A percentile compares a stretch with the other conserved stretches of the same genome.
phyloP scores from a whole-genome alignment of 1,140 invertebrate species.

The Macrocentrus cingulum region DNA sequence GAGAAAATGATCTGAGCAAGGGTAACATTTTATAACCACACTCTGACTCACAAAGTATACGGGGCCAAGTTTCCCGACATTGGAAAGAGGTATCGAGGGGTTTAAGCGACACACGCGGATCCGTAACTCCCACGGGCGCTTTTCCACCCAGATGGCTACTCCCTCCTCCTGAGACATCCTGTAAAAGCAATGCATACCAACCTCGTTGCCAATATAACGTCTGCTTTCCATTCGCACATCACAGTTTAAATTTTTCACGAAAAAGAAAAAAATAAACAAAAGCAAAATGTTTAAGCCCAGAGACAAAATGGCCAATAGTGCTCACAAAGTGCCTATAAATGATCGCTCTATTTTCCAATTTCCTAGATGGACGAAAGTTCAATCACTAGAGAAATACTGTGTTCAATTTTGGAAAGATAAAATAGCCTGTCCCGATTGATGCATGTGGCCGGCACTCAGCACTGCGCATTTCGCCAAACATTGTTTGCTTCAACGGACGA shows the following conservation, averaged over 20 bases:
- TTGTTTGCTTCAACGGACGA: slow-evolving; percentile 45
- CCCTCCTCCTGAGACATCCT: slow-evolving; percentile 33
- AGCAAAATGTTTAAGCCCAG: no score
- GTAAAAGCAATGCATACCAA: no score
- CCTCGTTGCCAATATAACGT: no score
- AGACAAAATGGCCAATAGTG: not conserved
- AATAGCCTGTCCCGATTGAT: slow-evolving; percentile 6
- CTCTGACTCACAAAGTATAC: slow-evolving; percentile 28
- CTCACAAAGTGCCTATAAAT: not conserved
- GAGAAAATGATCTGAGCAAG: slow-evolving; percentile 29
- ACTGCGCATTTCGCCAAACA: slow-evolving; percentile 39
- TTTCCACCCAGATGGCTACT: slow-evolving; percentile 48
- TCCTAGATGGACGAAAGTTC: slow-evolving; percentile 4
- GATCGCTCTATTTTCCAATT: slow-evolving; percentile 11
- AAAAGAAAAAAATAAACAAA: slow-evolving; percentile 3
- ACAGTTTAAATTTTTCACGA: not conserved
- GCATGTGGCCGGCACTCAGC: not conserved
- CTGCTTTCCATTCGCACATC: no score
- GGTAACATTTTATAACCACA: slow-evolving; percentile 43
- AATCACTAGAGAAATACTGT: slow-evolving; percentile 10
- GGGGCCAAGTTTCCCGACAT: slow-evolving; percentile 30
- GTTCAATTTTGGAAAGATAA: slow-evolving; percentile 6
- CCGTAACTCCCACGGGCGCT: slow-evolving; percentile 41
- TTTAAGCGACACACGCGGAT: slow-evolving; percentile 19
- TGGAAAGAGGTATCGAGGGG: slow-evolving; percentile 11